Base-by-base conservation (phyloP, 2,113 vertebrate species). In the Pseudorhombus dupliciocellatus region DNA sequence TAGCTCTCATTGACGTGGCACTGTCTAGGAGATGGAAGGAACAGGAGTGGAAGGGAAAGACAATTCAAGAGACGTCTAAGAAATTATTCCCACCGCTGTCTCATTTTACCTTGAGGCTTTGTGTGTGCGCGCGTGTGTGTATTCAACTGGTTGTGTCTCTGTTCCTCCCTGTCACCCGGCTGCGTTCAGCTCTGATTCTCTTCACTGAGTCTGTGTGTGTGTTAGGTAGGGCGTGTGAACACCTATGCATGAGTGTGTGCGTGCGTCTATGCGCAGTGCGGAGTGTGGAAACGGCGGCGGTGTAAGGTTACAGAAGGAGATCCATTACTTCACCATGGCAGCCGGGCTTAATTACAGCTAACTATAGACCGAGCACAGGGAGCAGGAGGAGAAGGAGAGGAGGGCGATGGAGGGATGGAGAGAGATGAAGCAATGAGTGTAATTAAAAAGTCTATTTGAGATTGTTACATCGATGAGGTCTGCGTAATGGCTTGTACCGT, bases 401-500 rank as follows among this genome's bases (percentile, higher is more conserved):
- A 52, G 65, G 28, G 42, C 4, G 5, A 64, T 51, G 37, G 54
- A 73, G 51, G 52, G 46, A 73, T 37, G 54, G 51, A 71, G 76
- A 65, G 84, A 80, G 70, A 86, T 9, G 22, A 46, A 65, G 75
- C 74, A 82, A 79, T 74, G 66, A 79, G 70, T 72, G 76, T 91
- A 90, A 92, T 90, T 92, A 90, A 90, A 87, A 90, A 86, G 77
- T 90, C 87, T 87, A 84, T 90, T 82, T 86, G 73, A 81, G 57
- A 80, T 81, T 85, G 74, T 89, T 85, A 75, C 73, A 51, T 65
- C 18, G 21, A 59, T 62, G 77, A 73, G 46, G 50, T 79, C 77
- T 78, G 64, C 68, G 44, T 77, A 78, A 81, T 65, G 51, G 16
- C 58, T 74, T 73, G n/a, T 68, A 57, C 54, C 66, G 40, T 63